A percentile compares a stretch with the other conserved stretches of the same genome.
Conservation (phyloP, 2,888 invertebrate species). For the Mesorhabditis sp. region DNA sequence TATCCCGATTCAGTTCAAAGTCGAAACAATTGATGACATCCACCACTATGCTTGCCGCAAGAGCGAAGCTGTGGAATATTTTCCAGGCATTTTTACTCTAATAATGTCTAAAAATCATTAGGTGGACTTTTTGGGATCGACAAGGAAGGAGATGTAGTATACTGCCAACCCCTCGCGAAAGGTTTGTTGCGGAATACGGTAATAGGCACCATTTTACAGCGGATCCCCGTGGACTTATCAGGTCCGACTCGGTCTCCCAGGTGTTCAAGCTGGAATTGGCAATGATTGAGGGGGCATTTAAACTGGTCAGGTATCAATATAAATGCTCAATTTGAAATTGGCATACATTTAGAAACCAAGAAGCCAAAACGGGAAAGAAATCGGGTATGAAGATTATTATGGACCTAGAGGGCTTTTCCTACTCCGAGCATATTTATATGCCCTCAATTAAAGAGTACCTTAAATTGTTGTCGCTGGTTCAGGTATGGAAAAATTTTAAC, state of each 20-base stretch:
- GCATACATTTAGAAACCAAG: constrained; percentile 17
- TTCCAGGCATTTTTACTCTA: constrained; percentile 31
- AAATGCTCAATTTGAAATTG: constrained; percentile 9
- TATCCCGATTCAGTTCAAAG: neutral
- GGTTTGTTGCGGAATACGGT: neutral
- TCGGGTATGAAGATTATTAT: constrained; percentile 48
- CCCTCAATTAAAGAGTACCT: constrained; percentile 45
- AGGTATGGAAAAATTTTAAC: constrained; percentile 23
- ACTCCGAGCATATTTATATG: constrained; percentile 42
- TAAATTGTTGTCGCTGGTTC: constrained; percentile 39
- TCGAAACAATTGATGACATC: constrained; percentile 33
- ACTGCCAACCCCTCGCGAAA: constrained; percentile 31
- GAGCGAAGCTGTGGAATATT: constrained; percentile 41
- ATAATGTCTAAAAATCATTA: constrained; percentile 8
- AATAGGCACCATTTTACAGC: constrained; percentile 11
- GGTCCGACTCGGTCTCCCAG: constrained; percentile 41
- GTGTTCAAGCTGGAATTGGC: constrained; percentile 39
- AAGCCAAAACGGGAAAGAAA: constrained; percentile 25
- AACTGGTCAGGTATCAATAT: constrained; percentile 33
- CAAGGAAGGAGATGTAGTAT: constrained; percentile 31
- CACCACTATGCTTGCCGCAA: constrained; percentile 32
- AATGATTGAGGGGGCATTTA: constrained; percentile 42
- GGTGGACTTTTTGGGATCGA: constrained; percentile 36
- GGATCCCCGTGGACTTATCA: constrained; percentile 43
- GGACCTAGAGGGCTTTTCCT: constrained; percentile 49